Conservation (phyloP, 1,140 invertebrate species). For the Drosophila murphyi region DNA sequence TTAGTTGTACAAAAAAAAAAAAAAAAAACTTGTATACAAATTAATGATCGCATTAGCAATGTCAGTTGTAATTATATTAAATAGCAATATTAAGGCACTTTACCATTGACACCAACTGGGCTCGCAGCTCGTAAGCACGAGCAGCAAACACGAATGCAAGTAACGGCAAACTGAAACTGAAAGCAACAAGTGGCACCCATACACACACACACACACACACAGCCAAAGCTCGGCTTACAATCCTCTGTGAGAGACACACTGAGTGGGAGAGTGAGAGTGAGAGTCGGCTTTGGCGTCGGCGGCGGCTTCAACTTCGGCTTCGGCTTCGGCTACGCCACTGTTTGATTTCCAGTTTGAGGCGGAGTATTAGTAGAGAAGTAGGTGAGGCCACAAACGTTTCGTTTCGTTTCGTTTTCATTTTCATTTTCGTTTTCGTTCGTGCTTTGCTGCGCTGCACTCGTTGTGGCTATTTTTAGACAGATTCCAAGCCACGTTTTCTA, state of each 20-base stretch:
- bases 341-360: conserved; percentile 61
- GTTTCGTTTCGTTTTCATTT: conserved; percentile 61
- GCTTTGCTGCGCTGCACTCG: conserved; percentile 66
- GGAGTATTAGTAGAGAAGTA: conserved; percentile 39
- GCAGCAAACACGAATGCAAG: conserved; percentile 12
- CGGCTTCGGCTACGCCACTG: conserved; percentile 15
- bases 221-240: conserved; percentile 25
- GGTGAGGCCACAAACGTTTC: conserved; percentile 65
- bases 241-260: conserved; percentile 5
- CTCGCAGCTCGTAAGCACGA: conserved; percentile 56
- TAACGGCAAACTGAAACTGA: conserved; percentile 17
- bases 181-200: conserved; percentile 38
- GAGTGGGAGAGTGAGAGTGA: conserved; percentile 64
- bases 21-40: neutral
- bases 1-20: neutral
- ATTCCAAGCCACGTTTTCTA: conserved; percentile 83
- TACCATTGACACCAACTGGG: conserved; percentile 58
- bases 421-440: conserved; percentile 49
- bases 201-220: neutral
- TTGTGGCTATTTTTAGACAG: conserved; percentile 82
- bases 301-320: conserved; percentile 1
- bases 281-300: conserved; percentile 22
- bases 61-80: neutral
- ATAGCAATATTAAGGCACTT: conserved; percentile 53
- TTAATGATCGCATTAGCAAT: neutral